Evolutionary conservation across 1,140 invertebrate genomes (phyloP).

Genomic region (Bactericera cockerelli): DNA sequence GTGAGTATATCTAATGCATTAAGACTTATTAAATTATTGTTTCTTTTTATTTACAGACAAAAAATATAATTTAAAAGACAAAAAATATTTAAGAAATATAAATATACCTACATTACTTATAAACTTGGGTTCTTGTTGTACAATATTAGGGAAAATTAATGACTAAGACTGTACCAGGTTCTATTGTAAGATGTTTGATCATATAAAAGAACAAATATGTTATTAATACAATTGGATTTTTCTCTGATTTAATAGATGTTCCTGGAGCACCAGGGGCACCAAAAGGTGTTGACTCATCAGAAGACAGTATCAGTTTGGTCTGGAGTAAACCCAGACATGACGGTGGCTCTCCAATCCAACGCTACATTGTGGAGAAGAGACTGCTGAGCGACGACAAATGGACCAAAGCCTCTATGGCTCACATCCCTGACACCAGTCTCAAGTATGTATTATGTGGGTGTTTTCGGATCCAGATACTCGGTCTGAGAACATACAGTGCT

Average conservation of each 20-base stretch:
- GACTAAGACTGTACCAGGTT: no score
- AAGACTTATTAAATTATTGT: background rate
- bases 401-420: conserved; percentile 71
- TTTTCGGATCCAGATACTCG: no score
- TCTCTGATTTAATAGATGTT: no score
- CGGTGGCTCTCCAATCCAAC: conserved; percentile 78
- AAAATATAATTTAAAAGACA: no score
- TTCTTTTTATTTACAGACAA: no score
- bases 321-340: conserved; percentile 90
- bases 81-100: no score
- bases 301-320: conserved; percentile 82
- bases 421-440: conserved; percentile 62
- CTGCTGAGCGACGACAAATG: conserved; percentile 76
- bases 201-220: no score
- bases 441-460: conserved; percentile 31
- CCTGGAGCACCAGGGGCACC: conserved; percentile 81
- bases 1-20: conserved; percentile 26
- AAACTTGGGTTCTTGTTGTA: no score
- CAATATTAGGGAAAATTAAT: no score
- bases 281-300: conserved; percentile 66
- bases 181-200: no score
- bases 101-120: no score
- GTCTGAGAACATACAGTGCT: conserved; percentile 1
- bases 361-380: conserved; percentile 86
- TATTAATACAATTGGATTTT: no score